Evolutionary conservation across 1,140 invertebrate genomes (phyloP), one percentile per base, ranked within the genome.

Genomic region (Drosophila nasuta): DNA sequence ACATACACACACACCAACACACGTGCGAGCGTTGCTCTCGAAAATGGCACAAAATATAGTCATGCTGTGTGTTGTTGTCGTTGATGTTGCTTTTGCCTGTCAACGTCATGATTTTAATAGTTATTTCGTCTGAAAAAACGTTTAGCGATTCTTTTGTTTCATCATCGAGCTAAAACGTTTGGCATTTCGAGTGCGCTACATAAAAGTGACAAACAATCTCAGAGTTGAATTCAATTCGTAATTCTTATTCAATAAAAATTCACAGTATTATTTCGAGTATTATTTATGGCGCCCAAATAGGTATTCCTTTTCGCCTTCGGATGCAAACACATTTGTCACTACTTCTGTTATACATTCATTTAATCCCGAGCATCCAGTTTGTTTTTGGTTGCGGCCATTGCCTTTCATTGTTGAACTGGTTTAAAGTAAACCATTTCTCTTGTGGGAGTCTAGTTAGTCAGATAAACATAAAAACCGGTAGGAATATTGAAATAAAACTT

Each of bases 1-100:
- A 79, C 49, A 64, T 43, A 25, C 20, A 25, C 20, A 56, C 45
- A 59, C 33, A 41, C 10, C 11, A 7, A 66, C 62, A 67, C 57
- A 68, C 48, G 41, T 60, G 73, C 77, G 79, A 82, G 56, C 77
- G 70, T 77, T 79, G 82, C 82, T 86, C 82, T 86, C 82, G n/a
- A 81, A 86, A 85, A 81, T 86, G 78, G 75, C 77, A 81, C 75
- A 66, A 81, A 75, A 72, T 77, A 65, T 77, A 85, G 65, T 85
- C 82, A 79, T 77, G 70, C 49, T 64, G 64, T 59, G 41, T 66
- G 52, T 58, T 60, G 13, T 41, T 54, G 56, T 28, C 49, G 62
- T 15, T 54, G 57, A 13, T 64, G 54, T 60, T 63, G 48, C 62
- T 60, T 70, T 81, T 70, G 49, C 63, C 66, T 64, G 71, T 65